These are phyloP conservation scores for Chymomyza caudatula DNA, from an alignment of 2,888 invertebrate species.

Conservation along the genomic window DNA sequence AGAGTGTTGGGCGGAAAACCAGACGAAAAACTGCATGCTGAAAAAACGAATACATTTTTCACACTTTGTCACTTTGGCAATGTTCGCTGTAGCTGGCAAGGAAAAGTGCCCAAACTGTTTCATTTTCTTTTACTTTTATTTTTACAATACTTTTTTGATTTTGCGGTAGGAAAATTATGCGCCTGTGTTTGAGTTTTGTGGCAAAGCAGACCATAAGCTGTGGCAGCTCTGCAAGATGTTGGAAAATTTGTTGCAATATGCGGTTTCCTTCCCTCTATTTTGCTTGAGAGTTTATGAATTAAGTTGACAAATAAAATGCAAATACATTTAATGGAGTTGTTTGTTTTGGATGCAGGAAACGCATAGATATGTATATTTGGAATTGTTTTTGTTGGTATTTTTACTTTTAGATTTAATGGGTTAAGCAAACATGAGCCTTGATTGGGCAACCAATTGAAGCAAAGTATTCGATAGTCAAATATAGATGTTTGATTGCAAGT, in stretches of 20 bases:
- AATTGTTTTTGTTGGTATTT: neutral
- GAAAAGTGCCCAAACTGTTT: slow-evolving; percentile 15
- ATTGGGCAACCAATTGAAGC: neutral
- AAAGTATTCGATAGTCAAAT: neutral
- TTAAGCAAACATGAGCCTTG: neutral
- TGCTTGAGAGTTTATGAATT: neutral
- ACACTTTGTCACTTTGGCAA: slow-evolving; percentile 54
- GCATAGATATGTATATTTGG: neutral
- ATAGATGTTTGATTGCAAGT: neutral
- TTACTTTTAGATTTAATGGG: too few species aligned
- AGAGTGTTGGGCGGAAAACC: neutral
- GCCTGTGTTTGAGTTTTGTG: neutral
- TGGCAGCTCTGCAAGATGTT: slow-evolving; percentile 10
- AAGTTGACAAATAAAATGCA: neutral
- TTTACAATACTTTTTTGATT: slow-evolving; percentile 9
- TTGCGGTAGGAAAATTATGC: slow-evolving; percentile 15
- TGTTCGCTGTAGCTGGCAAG: slow-evolving; percentile 3
- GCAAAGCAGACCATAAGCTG: slow-evolving; percentile 5
- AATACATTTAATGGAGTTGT: neutral
- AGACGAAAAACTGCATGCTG: slow-evolving; percentile 15
- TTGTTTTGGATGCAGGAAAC: neutral
- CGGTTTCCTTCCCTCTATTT: neutral
- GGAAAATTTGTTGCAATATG: slow-evolving; percentile 1
- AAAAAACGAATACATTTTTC: slow-evolving; percentile 46
- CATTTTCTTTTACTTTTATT: slow-evolving; percentile 16